phyloP scores from a whole-genome alignment of 2,113 vertebrate genomes.

The Salvelinus alpinus region DNA sequence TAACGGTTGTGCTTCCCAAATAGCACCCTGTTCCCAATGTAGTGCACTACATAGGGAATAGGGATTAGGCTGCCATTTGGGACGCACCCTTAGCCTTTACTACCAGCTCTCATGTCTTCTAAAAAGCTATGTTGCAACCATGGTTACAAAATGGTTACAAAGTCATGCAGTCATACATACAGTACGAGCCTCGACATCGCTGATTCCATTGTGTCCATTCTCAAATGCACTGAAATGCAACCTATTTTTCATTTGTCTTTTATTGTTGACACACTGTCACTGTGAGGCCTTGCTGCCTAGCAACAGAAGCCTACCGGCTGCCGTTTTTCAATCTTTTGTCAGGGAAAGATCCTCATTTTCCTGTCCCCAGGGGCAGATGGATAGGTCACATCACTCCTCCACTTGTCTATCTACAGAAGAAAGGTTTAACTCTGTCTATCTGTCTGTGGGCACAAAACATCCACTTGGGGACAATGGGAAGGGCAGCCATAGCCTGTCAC shows the following conservation, averaged over 20 bases:
- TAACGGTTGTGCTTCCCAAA: neutral
- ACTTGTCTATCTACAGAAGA: slow-evolving; percentile 38
- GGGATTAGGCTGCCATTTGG: no score
- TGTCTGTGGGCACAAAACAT: slow-evolving; percentile 25
- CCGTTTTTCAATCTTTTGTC: slow-evolving; percentile 55
- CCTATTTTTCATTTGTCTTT: slow-evolving; percentile 58
- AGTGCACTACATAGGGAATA: neutral
- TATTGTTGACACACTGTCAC: slow-evolving; percentile 63
- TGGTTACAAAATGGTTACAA: neutral
- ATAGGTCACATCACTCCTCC: slow-evolving; percentile 66
- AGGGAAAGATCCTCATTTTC: slow-evolving; percentile 34
- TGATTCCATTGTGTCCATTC: neutral
- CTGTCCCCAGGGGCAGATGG: slow-evolving; percentile 52
- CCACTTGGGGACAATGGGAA: neutral
- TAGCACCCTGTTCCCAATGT: neutral
- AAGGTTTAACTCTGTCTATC: neutral
- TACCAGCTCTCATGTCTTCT: no score
- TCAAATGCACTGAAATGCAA: slow-evolving; percentile 37
- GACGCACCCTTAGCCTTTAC: no score
- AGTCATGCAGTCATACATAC: neutral
- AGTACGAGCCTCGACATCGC: neutral
- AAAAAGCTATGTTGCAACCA: no score
- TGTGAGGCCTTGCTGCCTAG: slow-evolving; percentile 54
- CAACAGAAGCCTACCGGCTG: slow-evolving; percentile 48
- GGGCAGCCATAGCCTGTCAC: no score